Percentiles rank a stretch among this genome's conserved stretches.
phyloP scores from a whole-genome alignment of 2,888 invertebrate genomes.

The Ennomos fuscantarius region DNA sequence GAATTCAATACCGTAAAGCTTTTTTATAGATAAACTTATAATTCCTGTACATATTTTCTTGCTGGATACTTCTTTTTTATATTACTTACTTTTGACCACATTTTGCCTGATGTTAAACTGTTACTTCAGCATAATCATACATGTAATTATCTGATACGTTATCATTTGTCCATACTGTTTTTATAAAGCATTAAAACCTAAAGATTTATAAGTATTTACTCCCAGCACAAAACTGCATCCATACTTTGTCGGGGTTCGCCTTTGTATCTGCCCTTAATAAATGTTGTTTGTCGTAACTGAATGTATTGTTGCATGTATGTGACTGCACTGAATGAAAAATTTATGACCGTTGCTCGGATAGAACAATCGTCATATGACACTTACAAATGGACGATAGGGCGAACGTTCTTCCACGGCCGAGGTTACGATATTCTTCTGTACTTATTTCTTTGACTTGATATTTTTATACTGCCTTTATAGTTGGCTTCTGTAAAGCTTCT shows the following conservation, averaged over 20 bases:
- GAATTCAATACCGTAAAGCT: too few species aligned
- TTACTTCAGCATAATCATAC: too few species aligned
- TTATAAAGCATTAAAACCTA: conserved; percentile 43
- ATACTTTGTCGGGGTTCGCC: conserved; percentile 52
- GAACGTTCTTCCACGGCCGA: conserved; percentile 22
- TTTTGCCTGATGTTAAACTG: too few species aligned
- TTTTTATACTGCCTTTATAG: conserved; percentile 30
- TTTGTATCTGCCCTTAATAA: conserved; percentile 69
- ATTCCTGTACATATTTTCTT: too few species aligned
- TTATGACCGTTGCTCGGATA: conserved; percentile 52
- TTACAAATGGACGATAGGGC: conserved; percentile 47
- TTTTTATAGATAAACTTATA: too few species aligned
- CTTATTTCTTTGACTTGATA: conserved; percentile 23
- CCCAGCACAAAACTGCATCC: conserved; percentile 52
- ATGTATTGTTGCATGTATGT: conserved; percentile 68
- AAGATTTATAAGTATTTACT: conserved; percentile 83
- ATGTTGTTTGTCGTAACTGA: conserved; percentile 71
- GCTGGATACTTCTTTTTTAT: too few species aligned
- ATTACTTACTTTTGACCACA: too few species aligned
- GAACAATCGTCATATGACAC: conserved; percentile 48
- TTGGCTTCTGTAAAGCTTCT: conserved; percentile 12
- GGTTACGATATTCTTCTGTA: conserved; percentile 10
- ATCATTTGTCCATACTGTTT: not conserved
- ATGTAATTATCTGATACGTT: too few species aligned
- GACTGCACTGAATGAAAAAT: conserved; percentile 62